These are phyloP conservation scores for Acronicta alni DNA, from an alignment of 2,888 invertebrate species.

Conservation along the genomic window DNA sequence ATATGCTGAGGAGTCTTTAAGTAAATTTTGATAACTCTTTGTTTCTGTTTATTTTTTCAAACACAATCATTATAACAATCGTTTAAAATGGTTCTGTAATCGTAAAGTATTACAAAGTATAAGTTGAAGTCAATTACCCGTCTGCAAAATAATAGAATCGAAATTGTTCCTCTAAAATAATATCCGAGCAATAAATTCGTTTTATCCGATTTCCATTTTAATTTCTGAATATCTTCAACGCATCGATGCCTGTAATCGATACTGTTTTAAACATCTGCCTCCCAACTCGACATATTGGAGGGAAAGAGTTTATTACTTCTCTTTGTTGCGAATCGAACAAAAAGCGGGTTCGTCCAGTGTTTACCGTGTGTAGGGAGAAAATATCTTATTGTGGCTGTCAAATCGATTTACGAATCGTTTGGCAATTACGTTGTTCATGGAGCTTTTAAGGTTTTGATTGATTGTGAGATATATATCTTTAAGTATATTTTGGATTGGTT, in stretches of 20 bases:
- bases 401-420: slow-evolving; percentile 48
- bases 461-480: slow-evolving; percentile 2
- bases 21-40: neutral
- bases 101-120: too few species aligned
- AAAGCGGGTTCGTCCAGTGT: slow-evolving; percentile 44
- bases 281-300: slow-evolving; percentile 60
- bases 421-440: slow-evolving; percentile 21
- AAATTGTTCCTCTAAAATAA: neutral
- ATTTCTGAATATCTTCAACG: slow-evolving; percentile 13
- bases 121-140: too few species aligned
- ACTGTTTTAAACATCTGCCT: slow-evolving; percentile 49
- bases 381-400: slow-evolving; percentile 49
- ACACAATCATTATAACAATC: too few species aligned
- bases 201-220: slow-evolving; percentile 12
- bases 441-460: slow-evolving; percentile 8
- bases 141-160: neutral
- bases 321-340: slow-evolving; percentile 57
- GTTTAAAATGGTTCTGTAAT: too few species aligned
- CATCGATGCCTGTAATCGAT: slow-evolving; percentile 39
- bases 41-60: too few species aligned
- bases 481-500: neutral
- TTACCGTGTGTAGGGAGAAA: slow-evolving; percentile 49
- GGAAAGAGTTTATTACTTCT: slow-evolving; percentile 60
- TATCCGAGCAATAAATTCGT: slow-evolving; percentile 7
- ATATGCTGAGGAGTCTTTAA: too few species aligned